A percentile compares a stretch with the other conserved stretches of the same genome.
Conservation (phyloP, 2,797 vertebrate genomes). For the Enteromius fasciolatus region DNA sequence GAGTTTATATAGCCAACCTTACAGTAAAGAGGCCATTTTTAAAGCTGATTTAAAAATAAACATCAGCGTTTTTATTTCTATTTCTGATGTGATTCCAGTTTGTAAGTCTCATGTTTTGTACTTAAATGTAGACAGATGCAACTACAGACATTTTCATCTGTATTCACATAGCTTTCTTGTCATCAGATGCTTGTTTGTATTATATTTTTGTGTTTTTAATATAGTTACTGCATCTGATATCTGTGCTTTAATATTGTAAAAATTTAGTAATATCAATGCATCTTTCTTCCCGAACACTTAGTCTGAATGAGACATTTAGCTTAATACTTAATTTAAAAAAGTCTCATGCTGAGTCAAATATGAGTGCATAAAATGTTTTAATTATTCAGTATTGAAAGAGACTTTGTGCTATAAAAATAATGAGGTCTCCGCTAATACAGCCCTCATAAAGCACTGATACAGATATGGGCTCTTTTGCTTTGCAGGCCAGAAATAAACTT, state of each 20-base stretch:
- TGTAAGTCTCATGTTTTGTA: background rate
- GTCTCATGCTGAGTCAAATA: conserved; percentile 19
- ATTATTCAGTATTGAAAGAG: conserved; percentile 34
- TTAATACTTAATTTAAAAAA: conserved; percentile 28
- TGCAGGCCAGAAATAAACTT: background rate
- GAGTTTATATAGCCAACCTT: background rate
- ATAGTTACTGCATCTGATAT: background rate
- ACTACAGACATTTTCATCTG: background rate
- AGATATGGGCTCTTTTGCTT: conserved; percentile 15
- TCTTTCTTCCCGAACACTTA: background rate
- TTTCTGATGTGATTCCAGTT: background rate
- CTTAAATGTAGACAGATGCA: background rate
- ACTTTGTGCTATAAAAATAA: conserved; percentile 19
- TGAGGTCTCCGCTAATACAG: background rate
- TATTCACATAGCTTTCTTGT: background rate
- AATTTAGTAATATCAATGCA: background rate
- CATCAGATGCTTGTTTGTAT: background rate
- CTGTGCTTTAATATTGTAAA: background rate
- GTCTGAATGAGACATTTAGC: conserved; percentile 9
- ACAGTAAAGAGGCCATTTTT: background rate
- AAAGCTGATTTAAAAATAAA: background rate
- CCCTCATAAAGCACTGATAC: conserved; percentile 18
- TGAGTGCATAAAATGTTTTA: conserved; percentile 25
- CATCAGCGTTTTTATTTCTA: background rate
- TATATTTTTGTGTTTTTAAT: background rate